A percentile compares a stretch with the other conserved stretches of the same genome.
Conservation (phyloP, 2,797 vertebrate species). For the Microchirus variegatus region DNA sequence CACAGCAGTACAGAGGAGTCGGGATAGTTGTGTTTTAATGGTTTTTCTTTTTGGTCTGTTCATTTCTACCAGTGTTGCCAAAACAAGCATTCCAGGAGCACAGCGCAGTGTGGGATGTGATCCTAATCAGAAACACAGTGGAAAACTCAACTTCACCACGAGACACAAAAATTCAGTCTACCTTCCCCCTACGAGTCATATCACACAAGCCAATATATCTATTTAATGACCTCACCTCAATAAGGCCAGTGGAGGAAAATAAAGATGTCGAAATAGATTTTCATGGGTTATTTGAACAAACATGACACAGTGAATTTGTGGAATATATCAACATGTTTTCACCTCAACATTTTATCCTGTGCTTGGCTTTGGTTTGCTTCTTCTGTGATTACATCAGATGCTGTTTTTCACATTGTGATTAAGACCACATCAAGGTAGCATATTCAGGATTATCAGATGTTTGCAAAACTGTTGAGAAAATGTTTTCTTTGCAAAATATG, state of each 20-base stretch:
- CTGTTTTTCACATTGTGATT: background rate
- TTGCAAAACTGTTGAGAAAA: too few species aligned
- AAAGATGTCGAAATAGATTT: background rate
- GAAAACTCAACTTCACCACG: slow-evolving; percentile 59
- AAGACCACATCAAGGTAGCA: background rate
- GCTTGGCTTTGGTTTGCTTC: too few species aligned
- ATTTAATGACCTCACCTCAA: slow-evolving; percentile 3
- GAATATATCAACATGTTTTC: background rate
- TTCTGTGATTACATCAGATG: too few species aligned
- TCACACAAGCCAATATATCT: slow-evolving; percentile 20
- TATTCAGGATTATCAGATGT: too few species aligned
- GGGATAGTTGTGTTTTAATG: slow-evolving; percentile 59
- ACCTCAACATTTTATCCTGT: background rate
- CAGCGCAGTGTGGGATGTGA: slow-evolving; percentile 71
- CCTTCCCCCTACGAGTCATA: slow-evolving; percentile 19
- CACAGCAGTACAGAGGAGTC: slow-evolving; percentile 34
- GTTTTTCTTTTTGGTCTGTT: slow-evolving; percentile 73
- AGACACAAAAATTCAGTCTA: slow-evolving; percentile 30
- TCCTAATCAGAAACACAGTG: slow-evolving; percentile 74
- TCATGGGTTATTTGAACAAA: background rate
- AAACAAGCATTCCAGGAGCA: slow-evolving; percentile 80
- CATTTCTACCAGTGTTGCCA: slow-evolving; percentile 72
- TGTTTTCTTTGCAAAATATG: too few species aligned
- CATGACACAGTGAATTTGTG: background rate
- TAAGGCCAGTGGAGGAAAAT: slow-evolving; percentile 1